These are phyloP conservation scores for Cryptoblepharus egeriae DNA, from an alignment of 2,797 vertebrate species.

Conservation along the genomic window DNA sequence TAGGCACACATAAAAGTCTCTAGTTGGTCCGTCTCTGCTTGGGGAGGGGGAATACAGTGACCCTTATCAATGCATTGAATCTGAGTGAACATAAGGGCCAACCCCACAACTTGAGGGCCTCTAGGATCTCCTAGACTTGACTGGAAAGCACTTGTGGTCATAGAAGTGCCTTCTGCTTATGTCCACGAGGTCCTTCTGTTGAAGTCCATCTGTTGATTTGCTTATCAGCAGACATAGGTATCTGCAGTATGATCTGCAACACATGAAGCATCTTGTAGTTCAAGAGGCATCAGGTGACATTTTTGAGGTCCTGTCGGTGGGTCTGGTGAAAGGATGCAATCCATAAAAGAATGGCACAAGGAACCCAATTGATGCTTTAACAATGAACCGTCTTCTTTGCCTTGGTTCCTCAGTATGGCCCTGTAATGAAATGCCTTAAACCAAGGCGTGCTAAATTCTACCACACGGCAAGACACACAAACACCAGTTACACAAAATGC, in stretches of 20 bases:
- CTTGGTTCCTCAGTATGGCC: fast-evolving
- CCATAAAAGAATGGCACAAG: background rate
- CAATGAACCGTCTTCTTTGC: background rate
- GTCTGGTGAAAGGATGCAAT: fast-evolving
- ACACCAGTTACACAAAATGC: too few species aligned
- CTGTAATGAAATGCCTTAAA: fast-evolving
- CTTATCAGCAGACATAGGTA: too few species aligned
- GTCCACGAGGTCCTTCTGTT: too few species aligned
- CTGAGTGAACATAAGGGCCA: too few species aligned
- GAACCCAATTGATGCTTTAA: fast-evolving
- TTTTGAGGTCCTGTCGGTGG: background rate
- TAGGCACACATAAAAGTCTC: background rate
- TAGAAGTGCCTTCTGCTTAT: too few species aligned
- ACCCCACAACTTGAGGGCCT: too few species aligned
- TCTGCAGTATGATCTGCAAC: background rate
- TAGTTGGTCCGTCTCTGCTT: background rate
- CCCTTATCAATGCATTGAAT: background rate
- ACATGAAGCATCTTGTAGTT: background rate
- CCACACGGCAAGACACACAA: background rate
- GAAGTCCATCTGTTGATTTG: too few species aligned
- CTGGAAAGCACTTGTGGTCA: too few species aligned
- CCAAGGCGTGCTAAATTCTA: background rate
- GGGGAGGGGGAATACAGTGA: background rate
- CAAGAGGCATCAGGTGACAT: fast-evolving
- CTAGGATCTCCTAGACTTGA: too few species aligned